Evolutionary conservation across 2,888 invertebrate genomes (phyloP), one percentile per base, ranked within the genome.

Genomic region (Protophormia terraenovae): DNA sequence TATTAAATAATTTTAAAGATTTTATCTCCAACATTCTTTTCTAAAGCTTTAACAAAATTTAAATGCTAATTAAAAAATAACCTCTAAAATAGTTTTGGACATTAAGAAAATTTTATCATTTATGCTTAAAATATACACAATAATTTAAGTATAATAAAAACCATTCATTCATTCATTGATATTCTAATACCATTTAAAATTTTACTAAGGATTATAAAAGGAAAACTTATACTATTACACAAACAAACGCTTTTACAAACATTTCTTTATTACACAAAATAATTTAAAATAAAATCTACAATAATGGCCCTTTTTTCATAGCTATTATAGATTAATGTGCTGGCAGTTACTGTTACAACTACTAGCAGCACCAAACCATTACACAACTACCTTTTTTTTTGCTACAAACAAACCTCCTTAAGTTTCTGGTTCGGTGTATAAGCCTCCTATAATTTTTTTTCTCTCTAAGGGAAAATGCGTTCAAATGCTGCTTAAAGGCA

Each of bases 181-280:
- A 77, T 86, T 86, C 81, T 84, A 71, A 79, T 82, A 60, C 76
- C 72, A 79, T 83, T 85, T 77, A 62, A 85, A 80, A 76, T 69
- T 80, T 69, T 77, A 62, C 72, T 27, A 27, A 6, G 16, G 67
- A 69, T 69, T 78, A 73, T 78, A 60, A 66, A 22, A 24, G 76
- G 35, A 55, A 66, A 53, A 84, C 47, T 62, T 76, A 50, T 16
- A 75, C 22, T 55, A 7, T n/a, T 12, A 72, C 35, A 75, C 16
- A 32, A 50, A 71, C 24, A 62, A 32, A 45, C 19, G 45, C 3
- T 62, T 16, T 60, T 55, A 81, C 2, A 10, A n/a, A 16, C 14
- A 29, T 38, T n/a, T n/a, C n/a, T n/a, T n/a, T n/a, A n/a, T 22
- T 35, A 67, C 14, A 55, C 55, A 22, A 58, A 73, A 66, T 35